Evolutionary conservation across 2,888 invertebrate species (phyloP), one percentile per base, ranked within the genome.

Genomic region (Nephrotoma flavescens): DNA sequence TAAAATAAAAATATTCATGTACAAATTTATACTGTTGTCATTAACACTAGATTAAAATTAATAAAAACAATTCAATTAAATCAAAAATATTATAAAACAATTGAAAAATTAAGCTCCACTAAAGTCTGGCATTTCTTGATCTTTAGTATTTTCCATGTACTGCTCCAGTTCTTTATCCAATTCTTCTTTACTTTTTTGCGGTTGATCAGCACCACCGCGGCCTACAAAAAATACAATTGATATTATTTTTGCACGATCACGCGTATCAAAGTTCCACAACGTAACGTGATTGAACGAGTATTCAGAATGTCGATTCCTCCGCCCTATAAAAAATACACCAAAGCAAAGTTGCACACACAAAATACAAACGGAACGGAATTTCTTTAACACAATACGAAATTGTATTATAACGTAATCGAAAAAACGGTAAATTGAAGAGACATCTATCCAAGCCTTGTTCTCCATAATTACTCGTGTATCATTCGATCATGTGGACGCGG

Each of bases 141-240:
- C 94, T 89, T 94, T 94, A 41, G 94, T 94, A 89, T 93, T 93
- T 4, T 95, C 93, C 95, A 95, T 95, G 91, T 95, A 95, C 87
- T 93, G 93, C 88, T 95, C 95, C 45, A 95, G 90, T 89, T 96
- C 94, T n/a, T 92, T 92, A 89, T 95, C 95, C 86, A 95, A 90
- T 89, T 95, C 93, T 88, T 95, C 95, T 87, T 93, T 94, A 0
- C 93, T 93, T 0, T 91, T 90, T 0, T 86, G 88, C 47, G 57
- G 86, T 87, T 86, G 86, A 4, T 52, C 83, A 42, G 41, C 19
- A n/a, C 89, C 89, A 88, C 89, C 88, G 87, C 87, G 87, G 87
- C 87, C 88, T 52, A 87, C n/a, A 86, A 86, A 90, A 89, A 88
- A 31, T 31, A 31, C 31, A 7, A 9, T 44, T 31, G 31, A 31